phyloP scores from a whole-genome alignment of 2,113 vertebrate genomes.

The Chlorocebus sabaeus region DNA sequence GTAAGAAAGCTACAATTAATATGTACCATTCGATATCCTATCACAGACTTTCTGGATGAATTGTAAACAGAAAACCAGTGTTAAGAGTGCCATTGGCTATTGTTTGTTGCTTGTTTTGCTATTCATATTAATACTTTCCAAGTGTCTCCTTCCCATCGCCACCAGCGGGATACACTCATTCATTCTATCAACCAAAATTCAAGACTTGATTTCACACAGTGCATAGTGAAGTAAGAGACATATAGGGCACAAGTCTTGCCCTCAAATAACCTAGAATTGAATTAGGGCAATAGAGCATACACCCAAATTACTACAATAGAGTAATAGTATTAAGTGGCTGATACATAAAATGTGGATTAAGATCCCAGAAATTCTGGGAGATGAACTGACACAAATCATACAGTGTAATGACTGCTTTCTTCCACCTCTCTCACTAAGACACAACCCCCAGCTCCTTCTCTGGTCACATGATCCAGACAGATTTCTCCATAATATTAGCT shows the following conservation, averaged over 20 bases:
- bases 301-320: background rate
- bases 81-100: background rate
- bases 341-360: background rate
- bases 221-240: background rate
- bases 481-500: background rate
- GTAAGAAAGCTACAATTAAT: background rate
- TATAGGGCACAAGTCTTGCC: background rate
- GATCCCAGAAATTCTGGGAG: background rate
- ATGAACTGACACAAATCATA: background rate
- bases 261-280: background rate
- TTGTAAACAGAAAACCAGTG: background rate
- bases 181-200: background rate
- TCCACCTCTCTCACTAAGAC: background rate
- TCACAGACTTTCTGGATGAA: background rate
- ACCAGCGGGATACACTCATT: background rate
- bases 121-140: background rate
- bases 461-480: background rate
- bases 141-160: background rate
- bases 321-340: background rate
- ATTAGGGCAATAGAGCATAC: background rate
- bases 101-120: background rate
- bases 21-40: background rate
- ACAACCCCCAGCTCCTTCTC: background rate
- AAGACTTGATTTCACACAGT: background rate
- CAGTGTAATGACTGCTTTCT: background rate